phyloP scores from a whole-genome alignment of 2,888 invertebrate genomes.

The Pasiphila rectangulata region DNA sequence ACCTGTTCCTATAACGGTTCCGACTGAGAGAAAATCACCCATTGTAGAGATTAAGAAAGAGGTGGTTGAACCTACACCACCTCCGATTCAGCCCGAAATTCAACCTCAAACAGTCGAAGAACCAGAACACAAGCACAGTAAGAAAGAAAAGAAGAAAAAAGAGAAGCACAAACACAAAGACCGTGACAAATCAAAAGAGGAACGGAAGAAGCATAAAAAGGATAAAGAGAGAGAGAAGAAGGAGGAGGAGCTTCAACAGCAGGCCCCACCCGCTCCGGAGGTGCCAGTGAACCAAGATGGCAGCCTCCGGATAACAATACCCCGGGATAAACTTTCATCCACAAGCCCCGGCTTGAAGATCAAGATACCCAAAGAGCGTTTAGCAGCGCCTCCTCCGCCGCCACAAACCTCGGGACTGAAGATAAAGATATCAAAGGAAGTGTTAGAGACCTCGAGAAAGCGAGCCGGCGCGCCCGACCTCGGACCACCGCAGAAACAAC shows the following conservation, averaged over 20 bases:
- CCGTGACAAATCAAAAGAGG: slow-evolving; percentile 86
- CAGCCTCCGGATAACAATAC: slow-evolving; percentile 67
- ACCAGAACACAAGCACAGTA: slow-evolving; percentile 60
- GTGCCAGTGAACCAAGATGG: slow-evolving; percentile 46
- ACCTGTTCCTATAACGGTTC: slow-evolving; percentile 68
- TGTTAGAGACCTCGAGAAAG: slow-evolving; percentile 79
- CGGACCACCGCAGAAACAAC: slow-evolving; percentile 58
- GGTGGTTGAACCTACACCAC: slow-evolving; percentile 44
- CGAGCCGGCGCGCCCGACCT: slow-evolving; percentile 44
- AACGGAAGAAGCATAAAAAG: slow-evolving; percentile 87
- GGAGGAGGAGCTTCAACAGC: slow-evolving; percentile 50
- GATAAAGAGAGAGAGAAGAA: slow-evolving; percentile 76
- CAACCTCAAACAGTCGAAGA: slow-evolving; percentile 40
- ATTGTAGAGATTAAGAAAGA: slow-evolving; percentile 53
- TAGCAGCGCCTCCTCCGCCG: slow-evolving; percentile 79
- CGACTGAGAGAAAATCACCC: slow-evolving; percentile 62
- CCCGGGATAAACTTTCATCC: slow-evolving; percentile 63
- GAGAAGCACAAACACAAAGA: slow-evolving; percentile 91
- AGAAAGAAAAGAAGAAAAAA: slow-evolving; percentile 87
- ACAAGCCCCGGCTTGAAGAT: slow-evolving; percentile 84
- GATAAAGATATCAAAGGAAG: slow-evolving; percentile 90
- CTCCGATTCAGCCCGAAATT: slow-evolving; percentile 33
- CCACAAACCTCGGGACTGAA: slow-evolving; percentile 81
- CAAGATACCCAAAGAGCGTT: slow-evolving; percentile 89
- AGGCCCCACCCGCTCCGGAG: slow-evolving; percentile 35